Evolutionary conservation across 2,113 vertebrate genomes (phyloP).

Genomic region (Isichthys henryi): DNA sequence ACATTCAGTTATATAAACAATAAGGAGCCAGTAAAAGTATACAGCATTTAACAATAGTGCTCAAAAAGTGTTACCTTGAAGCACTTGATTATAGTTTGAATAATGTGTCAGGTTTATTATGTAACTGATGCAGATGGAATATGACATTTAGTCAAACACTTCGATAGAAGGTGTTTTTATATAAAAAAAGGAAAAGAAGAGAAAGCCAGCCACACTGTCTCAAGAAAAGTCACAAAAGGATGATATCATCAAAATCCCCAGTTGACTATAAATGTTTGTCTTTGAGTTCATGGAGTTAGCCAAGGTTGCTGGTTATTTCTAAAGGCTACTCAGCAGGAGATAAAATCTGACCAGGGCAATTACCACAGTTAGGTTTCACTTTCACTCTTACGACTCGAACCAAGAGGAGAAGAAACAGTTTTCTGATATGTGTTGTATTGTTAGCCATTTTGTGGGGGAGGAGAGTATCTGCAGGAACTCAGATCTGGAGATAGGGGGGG

Average conservation of each 20-base stretch:
- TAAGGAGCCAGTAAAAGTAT: not conserved
- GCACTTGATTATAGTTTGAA: not conserved
- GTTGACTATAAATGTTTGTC: not conserved
- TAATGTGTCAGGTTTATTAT: not conserved
- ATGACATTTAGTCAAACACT: not conserved
- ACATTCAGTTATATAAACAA: not conserved
- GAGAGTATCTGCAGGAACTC: not conserved
- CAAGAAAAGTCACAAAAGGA: not conserved
- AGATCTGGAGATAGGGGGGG: not conserved
- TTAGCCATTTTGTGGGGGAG: not conserved
- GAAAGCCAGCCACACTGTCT: not conserved
- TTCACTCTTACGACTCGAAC: not conserved
- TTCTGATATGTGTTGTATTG: not conserved
- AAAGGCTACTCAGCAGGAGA: not conserved
- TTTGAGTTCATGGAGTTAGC: not conserved
- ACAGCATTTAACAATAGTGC: not conserved
- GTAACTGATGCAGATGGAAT: not conserved
- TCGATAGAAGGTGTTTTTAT: not conserved
- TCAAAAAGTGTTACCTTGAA: not conserved
- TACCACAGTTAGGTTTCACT: not conserved
- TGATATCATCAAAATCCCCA: not conserved
- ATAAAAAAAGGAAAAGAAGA: not conserved
- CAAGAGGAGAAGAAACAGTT: not conserved
- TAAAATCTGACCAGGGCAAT: not conserved
- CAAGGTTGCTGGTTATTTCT: not conserved